phyloP scores from a whole-genome alignment of 2,113 vertebrate species.

The Cheilinus undulatus region DNA sequence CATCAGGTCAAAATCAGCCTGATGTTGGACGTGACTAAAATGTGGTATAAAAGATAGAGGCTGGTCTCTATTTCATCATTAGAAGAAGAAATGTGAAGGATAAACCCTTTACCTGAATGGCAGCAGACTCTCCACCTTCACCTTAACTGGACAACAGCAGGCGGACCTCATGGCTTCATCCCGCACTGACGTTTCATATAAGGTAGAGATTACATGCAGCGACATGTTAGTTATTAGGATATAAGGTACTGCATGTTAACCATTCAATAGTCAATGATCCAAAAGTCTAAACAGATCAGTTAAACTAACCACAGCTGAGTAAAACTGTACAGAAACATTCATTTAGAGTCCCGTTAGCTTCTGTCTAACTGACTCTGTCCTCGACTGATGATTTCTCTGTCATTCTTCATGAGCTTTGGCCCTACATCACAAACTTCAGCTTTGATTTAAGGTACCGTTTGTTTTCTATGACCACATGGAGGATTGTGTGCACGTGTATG shows the following conservation, averaged over 20 bases:
- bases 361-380: neutral
- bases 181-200: constrained; percentile 37
- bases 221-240: constrained; percentile 17
- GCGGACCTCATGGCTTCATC: constrained; percentile 40
- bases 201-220: constrained; percentile 13
- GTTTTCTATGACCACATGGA: neutral
- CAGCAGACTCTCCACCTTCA: no score
- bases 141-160: neutral
- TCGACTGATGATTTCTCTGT: neutral
- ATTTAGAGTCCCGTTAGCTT: neutral
- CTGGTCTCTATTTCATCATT: no score
- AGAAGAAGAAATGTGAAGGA: no score
- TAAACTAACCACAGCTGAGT: neutral
- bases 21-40: no score
- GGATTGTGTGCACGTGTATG: neutral
- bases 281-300: neutral
- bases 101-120: no score
- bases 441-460: neutral
- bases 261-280: constrained; percentile 14
- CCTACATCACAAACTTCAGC: neutral
- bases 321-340: no score
- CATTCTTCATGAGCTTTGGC: neutral
- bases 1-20: no score
- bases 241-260: constrained; percentile 51
- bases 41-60: no score